These are phyloP conservation scores for Apodemia mormo DNA, from an alignment of 2,888 invertebrate genomes.

Conservation along the genomic window DNA sequence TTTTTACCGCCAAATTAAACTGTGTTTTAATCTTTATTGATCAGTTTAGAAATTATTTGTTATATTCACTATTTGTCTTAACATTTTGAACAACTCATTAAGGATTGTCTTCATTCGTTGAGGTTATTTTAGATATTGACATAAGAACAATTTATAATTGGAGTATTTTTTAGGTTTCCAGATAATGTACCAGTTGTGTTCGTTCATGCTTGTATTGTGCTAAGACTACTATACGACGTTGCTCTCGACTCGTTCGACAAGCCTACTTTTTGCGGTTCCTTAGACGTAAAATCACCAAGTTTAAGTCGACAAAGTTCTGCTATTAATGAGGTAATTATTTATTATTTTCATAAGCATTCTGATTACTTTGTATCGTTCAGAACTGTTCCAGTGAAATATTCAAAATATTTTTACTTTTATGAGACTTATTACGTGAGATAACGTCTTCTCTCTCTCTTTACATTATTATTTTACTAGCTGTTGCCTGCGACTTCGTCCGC, in stretches of 20 bases:
- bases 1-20: too few species aligned
- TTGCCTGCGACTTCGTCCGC: too few species aligned
- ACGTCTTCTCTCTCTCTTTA: too few species aligned
- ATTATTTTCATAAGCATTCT: background rate
- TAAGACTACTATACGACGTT: conserved; percentile 95
- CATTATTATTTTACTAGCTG: too few species aligned
- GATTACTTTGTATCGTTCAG: too few species aligned
- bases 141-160: background rate
- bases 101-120: background rate
- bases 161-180: conserved; percentile 78
- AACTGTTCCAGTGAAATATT: too few species aligned
- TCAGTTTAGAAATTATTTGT: too few species aligned
- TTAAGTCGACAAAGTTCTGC: conserved; percentile 82
- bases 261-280: conserved; percentile 86
- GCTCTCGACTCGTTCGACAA: conserved; percentile 97
- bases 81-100: background rate
- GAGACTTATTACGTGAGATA: too few species aligned
- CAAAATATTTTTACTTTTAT: too few species aligned
- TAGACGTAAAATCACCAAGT: conserved; percentile 85
- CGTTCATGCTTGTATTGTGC: conserved; percentile 91
- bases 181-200: conserved; percentile 89
- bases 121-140: background rate
- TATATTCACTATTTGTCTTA: too few species aligned
- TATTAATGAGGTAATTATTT: conserved; percentile 80
- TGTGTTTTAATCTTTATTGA: too few species aligned